Conservation (phyloP, 2,113 vertebrate species). For the Nettapus auritus region DNA sequence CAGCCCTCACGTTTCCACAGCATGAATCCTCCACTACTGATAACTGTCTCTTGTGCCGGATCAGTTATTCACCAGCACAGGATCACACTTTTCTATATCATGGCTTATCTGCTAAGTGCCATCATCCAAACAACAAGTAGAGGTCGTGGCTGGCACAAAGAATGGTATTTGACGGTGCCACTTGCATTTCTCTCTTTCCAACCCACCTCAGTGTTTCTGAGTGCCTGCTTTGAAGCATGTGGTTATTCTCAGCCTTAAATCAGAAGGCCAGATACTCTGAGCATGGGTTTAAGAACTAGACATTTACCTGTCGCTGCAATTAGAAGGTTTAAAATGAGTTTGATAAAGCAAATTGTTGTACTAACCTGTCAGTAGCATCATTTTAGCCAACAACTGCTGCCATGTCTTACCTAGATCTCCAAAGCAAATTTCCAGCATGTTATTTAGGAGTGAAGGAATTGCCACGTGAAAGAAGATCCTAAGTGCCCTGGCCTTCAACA, state of each 20-base stretch:
- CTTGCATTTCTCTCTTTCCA: not conserved
- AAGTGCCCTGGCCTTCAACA: not conserved
- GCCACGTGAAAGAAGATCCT: not conserved
- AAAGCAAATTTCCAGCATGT: not conserved
- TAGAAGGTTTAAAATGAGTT: not conserved
- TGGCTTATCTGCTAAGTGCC: not conserved
- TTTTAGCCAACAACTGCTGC: not conserved
- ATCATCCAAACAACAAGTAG: not conserved
- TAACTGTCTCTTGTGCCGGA: not conserved
- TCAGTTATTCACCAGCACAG: not conserved
- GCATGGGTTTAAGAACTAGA: not conserved
- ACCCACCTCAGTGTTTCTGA: not conserved
- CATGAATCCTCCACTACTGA: not conserved
- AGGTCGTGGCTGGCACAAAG: not conserved
- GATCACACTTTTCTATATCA: not conserved
- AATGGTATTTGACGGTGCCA: not conserved
- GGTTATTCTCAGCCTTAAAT: not conserved
- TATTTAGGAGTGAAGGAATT: not conserved
- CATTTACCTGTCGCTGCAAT: not conserved
- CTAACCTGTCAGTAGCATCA: accelerated
- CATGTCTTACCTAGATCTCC: not conserved
- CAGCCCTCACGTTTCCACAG: not conserved
- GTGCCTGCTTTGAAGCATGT: not conserved
- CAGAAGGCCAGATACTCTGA: not conserved
- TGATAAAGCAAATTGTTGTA: not conserved